phyloP scores from a whole-genome alignment of 2,888 invertebrate species.

The Argyra leucocephala region DNA sequence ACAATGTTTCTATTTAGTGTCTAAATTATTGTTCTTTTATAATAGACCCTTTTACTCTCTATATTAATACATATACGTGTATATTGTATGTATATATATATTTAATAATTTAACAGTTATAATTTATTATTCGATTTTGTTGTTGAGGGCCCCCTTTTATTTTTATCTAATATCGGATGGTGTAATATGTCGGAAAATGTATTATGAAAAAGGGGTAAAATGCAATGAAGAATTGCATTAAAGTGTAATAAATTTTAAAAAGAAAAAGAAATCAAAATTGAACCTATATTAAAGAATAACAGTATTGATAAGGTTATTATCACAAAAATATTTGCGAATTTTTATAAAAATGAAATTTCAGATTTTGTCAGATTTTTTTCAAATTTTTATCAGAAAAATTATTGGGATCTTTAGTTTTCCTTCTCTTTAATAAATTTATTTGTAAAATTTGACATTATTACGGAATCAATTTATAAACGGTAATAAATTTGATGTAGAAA shows the following conservation, averaged over 20 bases:
- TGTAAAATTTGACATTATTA: background rate
- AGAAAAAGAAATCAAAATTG: too few species aligned
- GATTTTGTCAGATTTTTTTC: too few species aligned
- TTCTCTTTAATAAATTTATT: background rate
- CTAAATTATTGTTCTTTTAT: background rate
- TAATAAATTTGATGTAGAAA: background rate
- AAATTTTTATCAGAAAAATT: too few species aligned
- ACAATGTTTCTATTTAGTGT: background rate
- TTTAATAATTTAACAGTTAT: too few species aligned
- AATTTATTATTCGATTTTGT: too few species aligned
- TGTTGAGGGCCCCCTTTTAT: too few species aligned
- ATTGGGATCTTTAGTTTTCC: too few species aligned
- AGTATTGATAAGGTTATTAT: background rate
- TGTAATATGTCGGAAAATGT: too few species aligned
- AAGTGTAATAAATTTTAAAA: background rate
- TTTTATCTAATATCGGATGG: too few species aligned
- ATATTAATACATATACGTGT: background rate
- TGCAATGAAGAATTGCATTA: background rate
- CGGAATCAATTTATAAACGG: background rate
- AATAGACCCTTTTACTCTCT: background rate
- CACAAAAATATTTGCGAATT: background rate
- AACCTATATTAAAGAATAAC: background rate
- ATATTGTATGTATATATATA: too few species aligned
- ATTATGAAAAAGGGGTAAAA: background rate
- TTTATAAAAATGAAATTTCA: background rate